Percentiles rank a stretch among this genome's conserved stretches.
These are phyloP conservation scores for Probosciger aterrimus DNA, from an alignment of 2,113 vertebrate genomes.

Conservation along the genomic window DNA sequence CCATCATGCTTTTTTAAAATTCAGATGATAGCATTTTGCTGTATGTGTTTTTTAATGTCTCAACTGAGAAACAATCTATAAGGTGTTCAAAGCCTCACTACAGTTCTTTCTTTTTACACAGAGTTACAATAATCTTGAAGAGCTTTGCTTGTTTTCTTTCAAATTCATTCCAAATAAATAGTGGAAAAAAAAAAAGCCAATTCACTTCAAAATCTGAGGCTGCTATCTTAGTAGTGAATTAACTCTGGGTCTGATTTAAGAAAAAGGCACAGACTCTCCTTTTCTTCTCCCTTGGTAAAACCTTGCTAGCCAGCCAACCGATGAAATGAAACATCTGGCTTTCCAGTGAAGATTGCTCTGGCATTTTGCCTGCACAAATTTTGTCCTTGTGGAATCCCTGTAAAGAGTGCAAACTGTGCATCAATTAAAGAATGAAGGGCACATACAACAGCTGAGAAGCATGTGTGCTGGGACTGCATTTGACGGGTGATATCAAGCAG, in stretches of 20 bases:
- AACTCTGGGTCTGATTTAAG: not conserved
- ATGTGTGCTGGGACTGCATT: not conserved
- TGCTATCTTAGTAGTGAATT: not conserved
- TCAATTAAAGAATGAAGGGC: constrained; percentile 64
- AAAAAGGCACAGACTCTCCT: not conserved
- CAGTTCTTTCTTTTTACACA: not conserved
- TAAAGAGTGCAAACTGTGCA: constrained; percentile 43
- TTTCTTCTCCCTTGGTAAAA: not conserved
- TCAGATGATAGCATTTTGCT: not conserved
- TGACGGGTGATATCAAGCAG: constrained; percentile 6
- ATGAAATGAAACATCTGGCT: constrained; percentile 32
- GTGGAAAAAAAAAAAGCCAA: not conserved
- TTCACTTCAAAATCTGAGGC: not conserved
- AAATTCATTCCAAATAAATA: not conserved
- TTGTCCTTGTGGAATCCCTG: constrained; percentile 44
- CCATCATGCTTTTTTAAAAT: not conserved
- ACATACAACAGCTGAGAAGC: constrained; percentile 26
- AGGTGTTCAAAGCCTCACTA: not conserved
- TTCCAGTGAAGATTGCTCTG: constrained; percentile 30
- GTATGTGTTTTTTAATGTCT: not conserved
- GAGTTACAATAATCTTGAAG: not conserved
- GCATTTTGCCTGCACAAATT: constrained; percentile 4
- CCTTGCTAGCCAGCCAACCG: not conserved
- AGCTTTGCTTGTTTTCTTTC: not conserved
- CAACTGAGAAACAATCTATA: not conserved